A percentile compares a stretch with the other conserved stretches of the same genome.
These are phyloP conservation scores for Xyliphius kryptos DNA, from an alignment of 2,113 vertebrate species.

Conservation along the genomic window DNA sequence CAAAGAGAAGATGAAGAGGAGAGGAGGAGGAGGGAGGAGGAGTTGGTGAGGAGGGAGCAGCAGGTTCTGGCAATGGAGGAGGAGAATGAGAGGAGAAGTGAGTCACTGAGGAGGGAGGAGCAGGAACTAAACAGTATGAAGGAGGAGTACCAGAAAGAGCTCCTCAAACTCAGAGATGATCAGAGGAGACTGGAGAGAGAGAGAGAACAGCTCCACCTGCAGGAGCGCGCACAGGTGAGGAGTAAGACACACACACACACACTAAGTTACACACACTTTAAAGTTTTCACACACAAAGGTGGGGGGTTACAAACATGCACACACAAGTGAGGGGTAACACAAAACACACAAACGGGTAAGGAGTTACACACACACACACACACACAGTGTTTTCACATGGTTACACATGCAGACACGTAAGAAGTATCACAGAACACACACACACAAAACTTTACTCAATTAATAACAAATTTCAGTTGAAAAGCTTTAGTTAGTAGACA, in stretches of 20 bases:
- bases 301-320: too few species aligned
- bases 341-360: too few species aligned
- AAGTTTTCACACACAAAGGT: too few species aligned
- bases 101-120: neutral
- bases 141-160: conserved; percentile 12
- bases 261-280: neutral
- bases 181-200: conserved; percentile 13
- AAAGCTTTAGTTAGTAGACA: too few species aligned
- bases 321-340: too few species aligned
- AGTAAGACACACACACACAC: conserved; percentile 4
- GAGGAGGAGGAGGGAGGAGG: conserved; percentile 9
- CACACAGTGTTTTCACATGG: neutral
- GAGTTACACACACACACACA: too few species aligned
- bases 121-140: conserved; percentile 4
- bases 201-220: neutral
- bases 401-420: too few species aligned
- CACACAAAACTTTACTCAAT: too few species aligned
- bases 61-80: neutral
- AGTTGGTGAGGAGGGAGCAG: neutral
- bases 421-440: too few species aligned
- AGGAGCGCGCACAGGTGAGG: neutral
- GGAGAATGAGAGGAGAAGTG: conserved; percentile 7
- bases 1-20: neutral
- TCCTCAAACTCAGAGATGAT: conserved; percentile 5
- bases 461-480: too few species aligned